Percentiles rank a stretch among this genome's conserved stretches.
phyloP scores from a whole-genome alignment of 2,113 vertebrate species.

The Sarotherodon lohbergeri region DNA sequence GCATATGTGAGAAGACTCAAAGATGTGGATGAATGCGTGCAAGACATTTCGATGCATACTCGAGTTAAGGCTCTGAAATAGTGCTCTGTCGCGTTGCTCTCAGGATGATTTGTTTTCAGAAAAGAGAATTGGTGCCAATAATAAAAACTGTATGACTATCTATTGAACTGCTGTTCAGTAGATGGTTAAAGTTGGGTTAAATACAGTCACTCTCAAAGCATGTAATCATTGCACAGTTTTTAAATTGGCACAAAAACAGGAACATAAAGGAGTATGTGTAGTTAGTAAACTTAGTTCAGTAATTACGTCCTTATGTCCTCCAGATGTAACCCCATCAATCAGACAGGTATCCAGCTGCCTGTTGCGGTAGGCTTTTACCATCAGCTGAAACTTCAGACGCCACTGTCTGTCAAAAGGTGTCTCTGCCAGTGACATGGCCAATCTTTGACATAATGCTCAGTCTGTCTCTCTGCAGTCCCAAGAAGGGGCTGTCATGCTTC shows the following conservation, averaged over 20 bases:
- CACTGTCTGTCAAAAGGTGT: slow-evolving; percentile 67
- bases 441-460: slow-evolving; percentile 72
- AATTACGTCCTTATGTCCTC: neutral
- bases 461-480: slow-evolving; percentile 67
- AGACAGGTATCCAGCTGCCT: slow-evolving; percentile 18
- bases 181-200: neutral
- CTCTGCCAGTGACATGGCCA: slow-evolving; percentile 56
- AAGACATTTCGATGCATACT: neutral
- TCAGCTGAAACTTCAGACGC: slow-evolving; percentile 52
- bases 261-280: neutral
- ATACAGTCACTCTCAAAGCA: neutral
- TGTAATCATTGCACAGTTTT: neutral
- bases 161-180: neutral
- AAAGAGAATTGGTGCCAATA: neutral
- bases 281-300: neutral
- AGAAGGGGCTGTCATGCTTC: slow-evolving; percentile 77
- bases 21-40: neutral
- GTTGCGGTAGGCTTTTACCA: slow-evolving; percentile 21
- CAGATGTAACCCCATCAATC: slow-evolving; percentile 27
- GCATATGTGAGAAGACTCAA: neutral
- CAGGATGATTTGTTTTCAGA: neutral
- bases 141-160: neutral
- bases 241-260: neutral
- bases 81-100: neutral
- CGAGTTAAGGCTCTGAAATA: neutral